Conservation (phyloP, 1,140 invertebrate genomes). For the Oryctes rhinoceros region DNA sequence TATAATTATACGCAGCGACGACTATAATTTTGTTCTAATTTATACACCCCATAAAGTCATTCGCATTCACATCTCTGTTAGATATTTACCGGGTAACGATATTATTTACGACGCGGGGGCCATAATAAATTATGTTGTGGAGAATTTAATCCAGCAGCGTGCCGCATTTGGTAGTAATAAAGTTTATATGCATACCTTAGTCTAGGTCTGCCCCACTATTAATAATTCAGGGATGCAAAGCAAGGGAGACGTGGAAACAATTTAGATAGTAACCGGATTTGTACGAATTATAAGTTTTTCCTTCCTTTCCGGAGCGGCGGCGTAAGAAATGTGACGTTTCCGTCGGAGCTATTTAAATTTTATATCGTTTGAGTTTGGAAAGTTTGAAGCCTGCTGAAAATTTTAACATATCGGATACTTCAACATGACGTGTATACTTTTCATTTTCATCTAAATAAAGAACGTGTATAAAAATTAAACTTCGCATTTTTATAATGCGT, state of each 20-base stretch:
- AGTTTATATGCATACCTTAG: slow-evolving; percentile 8
- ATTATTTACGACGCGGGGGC: slow-evolving; percentile 22
- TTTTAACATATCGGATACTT: no score
- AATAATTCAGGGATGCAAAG: slow-evolving; percentile 1
- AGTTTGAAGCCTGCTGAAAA: neutral
- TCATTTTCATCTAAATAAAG: no score
- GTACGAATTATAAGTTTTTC: neutral
- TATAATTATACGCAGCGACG: no score
- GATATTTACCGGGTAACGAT: slow-evolving; percentile 3
- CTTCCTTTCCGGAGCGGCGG: neutral
- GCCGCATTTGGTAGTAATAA: slow-evolving; percentile 21
- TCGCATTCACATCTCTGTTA: neutral
- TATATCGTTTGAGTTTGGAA: neutral
- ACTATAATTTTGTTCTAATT: neutral
- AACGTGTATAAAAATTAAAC: no score
- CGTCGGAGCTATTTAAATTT: neutral
- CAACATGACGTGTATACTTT: no score
- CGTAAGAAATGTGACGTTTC: neutral
- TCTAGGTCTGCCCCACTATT: slow-evolving; percentile 1
- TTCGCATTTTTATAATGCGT: no score
- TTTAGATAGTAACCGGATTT: neutral
- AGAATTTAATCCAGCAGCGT: slow-evolving; percentile 10
- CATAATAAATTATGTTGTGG: slow-evolving; percentile 29
- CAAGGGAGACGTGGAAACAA: neutral
- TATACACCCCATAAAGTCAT: neutral